These are phyloP conservation scores for Heliconius erato DNA, from an alignment of 2,888 invertebrate genomes.

Conservation along the genomic window DNA sequence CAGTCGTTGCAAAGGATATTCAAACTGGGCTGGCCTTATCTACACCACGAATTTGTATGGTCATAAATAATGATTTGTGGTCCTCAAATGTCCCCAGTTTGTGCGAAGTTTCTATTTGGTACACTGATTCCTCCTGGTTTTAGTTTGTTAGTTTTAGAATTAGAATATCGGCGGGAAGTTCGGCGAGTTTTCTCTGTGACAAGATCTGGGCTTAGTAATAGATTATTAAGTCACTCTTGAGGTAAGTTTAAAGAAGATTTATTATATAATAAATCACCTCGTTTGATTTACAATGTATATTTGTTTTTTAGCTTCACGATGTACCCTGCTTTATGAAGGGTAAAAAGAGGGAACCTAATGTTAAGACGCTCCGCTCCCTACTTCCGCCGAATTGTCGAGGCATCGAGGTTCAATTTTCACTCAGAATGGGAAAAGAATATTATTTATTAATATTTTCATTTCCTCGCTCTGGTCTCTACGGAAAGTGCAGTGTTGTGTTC, in stretches of 20 bases:
- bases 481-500: no score
- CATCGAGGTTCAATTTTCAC: no score
- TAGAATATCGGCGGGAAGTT: constrained; percentile 14
- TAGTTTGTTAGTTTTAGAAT: constrained; percentile 73
- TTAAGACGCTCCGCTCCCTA: no score
- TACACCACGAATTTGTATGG: constrained; percentile 18
- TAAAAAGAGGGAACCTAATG: no score
- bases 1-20: constrained; percentile 11
- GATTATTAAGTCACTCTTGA: constrained; percentile 11
- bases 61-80: constrained; percentile 43
- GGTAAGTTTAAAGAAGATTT: background rate
- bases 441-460: no score
- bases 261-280: no score
- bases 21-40: background rate
- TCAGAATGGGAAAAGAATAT: no score
- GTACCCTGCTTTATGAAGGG: no score
- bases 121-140: constrained; percentile 68
- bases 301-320: no score
- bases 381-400: no score
- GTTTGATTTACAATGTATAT: no score
- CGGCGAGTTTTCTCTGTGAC: constrained; percentile 19
- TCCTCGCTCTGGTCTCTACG: no score
- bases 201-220: constrained; percentile 19
- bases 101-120: constrained; percentile 61
- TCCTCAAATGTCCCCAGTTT: constrained; percentile 52